These are phyloP conservation scores for Brachionichthys hirsutus DNA, from an alignment of 2,113 vertebrate genomes.

Conservation along the genomic window DNA sequence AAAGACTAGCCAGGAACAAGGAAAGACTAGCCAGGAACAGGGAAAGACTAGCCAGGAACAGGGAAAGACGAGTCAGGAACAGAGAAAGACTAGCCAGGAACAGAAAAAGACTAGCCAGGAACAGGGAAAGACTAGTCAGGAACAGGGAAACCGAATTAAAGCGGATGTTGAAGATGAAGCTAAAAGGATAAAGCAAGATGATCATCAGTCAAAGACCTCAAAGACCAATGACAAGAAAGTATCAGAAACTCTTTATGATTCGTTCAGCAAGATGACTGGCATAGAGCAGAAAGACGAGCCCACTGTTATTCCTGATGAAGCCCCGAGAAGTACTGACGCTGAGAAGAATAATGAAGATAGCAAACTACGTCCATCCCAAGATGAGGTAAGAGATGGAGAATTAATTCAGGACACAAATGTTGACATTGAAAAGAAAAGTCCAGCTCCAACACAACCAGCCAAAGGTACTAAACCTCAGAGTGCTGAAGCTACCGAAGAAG, in stretches of 20 bases:
- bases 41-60: too few species aligned
- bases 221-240: constrained; percentile 10
- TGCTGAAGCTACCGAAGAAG: too few species aligned
- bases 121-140: too few species aligned
- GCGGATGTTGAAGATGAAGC: background rate
- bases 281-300: constrained; percentile 4
- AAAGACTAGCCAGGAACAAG: too few species aligned
- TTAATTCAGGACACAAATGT: too few species aligned
- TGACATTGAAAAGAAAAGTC: too few species aligned
- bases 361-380: too few species aligned
- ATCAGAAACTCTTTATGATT: background rate
- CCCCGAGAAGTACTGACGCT: background rate
- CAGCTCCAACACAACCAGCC: too few species aligned
- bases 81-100: background rate
- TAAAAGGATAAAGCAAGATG: constrained; percentile 5
- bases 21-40: too few species aligned
- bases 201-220: constrained; percentile 5
- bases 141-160: background rate
- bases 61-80: background rate
- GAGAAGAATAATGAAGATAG: too few species aligned
- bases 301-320: constrained; percentile 5
- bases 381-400: too few species aligned
- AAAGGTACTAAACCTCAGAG: too few species aligned
- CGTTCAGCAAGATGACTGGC: background rate
- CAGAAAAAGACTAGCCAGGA: background rate